Conservation (phyloP, 2,888 invertebrate species). For the Phortica okadai region DNA sequence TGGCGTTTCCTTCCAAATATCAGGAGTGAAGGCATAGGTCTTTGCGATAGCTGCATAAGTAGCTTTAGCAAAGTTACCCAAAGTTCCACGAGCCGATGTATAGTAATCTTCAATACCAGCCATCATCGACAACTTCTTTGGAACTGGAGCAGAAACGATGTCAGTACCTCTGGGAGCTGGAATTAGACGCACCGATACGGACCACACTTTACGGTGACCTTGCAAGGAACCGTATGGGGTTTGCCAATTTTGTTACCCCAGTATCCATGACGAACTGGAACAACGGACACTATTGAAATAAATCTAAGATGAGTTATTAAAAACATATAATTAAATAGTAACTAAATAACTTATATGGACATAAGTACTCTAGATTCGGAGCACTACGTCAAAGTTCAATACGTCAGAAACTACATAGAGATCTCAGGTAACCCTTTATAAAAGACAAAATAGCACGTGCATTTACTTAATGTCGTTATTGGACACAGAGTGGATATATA, state of each 20-base stretch:
- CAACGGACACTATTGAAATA: no score
- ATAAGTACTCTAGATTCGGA: no score
- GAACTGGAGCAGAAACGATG: constrained; percentile 99
- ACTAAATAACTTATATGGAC: no score
- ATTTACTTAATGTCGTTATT: no score
- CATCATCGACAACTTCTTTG: constrained; percentile 98
- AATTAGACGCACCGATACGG: constrained; percentile 97
- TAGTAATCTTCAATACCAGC: constrained; percentile 99
- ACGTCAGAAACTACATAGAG: no score
- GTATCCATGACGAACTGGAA: constrained; percentile 98
- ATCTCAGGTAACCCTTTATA: no score
- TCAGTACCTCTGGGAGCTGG: constrained; percentile 99
- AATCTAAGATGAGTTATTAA: no score
- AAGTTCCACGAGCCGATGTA: constrained; percentile 97
- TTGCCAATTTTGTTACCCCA: constrained; percentile 99
- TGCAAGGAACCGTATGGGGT: constrained; percentile 99
- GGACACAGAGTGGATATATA: no score
- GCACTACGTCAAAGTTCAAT: no score
- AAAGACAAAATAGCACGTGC: no score
- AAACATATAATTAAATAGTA: no score
- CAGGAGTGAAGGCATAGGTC: constrained; percentile 97
- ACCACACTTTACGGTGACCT: constrained; percentile 99
- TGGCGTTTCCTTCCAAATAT: constrained; percentile 98
- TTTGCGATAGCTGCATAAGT: constrained; percentile 99
- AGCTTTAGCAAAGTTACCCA: constrained; percentile 99